Percentiles rank a stretch among this genome's conserved stretches.
phyloP scores from a whole-genome alignment of 2,797 vertebrate species.

The Brotula barbata region DNA sequence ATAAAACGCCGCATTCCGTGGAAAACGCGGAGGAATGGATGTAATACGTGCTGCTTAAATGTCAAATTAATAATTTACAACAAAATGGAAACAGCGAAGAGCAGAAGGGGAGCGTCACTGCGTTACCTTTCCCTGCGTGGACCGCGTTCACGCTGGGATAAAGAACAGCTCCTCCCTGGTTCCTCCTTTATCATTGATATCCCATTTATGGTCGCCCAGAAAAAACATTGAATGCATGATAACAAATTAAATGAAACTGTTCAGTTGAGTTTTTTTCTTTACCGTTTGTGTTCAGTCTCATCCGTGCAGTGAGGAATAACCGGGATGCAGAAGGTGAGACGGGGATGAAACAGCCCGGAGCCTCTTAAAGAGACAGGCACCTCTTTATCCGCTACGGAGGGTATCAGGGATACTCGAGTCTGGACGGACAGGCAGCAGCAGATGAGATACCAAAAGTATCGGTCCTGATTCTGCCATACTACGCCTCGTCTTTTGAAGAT shows the following conservation, averaged over 20 bases:
- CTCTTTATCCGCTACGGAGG: not conserved
- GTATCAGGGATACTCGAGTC: no score
- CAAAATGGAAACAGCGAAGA: conserved; percentile 62
- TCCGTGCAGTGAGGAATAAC: conserved; percentile 38
- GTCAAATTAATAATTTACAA: conserved; percentile 63
- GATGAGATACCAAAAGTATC: no score
- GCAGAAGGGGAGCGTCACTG: conserved; percentile 17
- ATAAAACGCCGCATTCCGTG: not conserved
- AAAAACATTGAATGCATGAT: no score
- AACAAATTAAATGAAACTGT: no score
- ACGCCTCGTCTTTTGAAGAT: no score
- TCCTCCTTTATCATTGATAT: no score
- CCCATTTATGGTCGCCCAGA: no score
- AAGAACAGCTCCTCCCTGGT: no score
- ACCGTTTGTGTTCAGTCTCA: conserved; percentile 47
- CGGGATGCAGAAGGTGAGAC: conserved; percentile 50
- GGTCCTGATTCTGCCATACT: no score
- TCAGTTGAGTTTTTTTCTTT: no score
- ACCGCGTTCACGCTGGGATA: conserved; percentile 6
- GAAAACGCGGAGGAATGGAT: not conserved
- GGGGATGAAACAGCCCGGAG: conserved; percentile 30
- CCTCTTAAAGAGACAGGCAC: conserved; percentile 68
- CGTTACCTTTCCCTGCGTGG: not conserved
- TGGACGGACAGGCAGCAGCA: no score
- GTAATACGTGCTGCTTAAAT: conserved; percentile 22